phyloP scores from a whole-genome alignment of 2,797 vertebrate species.

The Syndactyla subalaris region DNA sequence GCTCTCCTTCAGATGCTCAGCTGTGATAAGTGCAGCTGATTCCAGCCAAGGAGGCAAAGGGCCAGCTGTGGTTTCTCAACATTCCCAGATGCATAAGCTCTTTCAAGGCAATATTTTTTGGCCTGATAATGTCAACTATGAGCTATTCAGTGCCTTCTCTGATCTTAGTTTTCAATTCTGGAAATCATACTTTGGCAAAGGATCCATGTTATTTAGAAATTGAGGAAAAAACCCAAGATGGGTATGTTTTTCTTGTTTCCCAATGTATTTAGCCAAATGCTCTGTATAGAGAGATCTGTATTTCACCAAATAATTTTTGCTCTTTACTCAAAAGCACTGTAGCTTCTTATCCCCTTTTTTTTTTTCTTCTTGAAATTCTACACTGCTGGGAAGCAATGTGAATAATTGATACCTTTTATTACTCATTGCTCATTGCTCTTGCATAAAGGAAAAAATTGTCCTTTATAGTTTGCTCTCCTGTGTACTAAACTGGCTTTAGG shows the following conservation, averaged over 20 bases:
- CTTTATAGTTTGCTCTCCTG: slow-evolving; percentile 57
- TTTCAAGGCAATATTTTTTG: background rate
- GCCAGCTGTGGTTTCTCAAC: background rate
- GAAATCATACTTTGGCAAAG: background rate
- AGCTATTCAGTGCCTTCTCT: background rate
- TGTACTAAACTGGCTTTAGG: slow-evolving; percentile 51
- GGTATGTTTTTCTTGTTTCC: background rate
- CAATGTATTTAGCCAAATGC: background rate
- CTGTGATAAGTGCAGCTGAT: background rate
- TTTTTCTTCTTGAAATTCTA: slow-evolving; percentile 40
- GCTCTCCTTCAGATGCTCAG: background rate
- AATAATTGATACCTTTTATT: slow-evolving; percentile 77
- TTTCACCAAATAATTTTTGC: background rate
- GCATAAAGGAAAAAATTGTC: slow-evolving; percentile 66
- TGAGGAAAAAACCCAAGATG: background rate
- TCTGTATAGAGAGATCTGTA: background rate
- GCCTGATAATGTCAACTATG: background rate
- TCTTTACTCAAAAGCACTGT: background rate
- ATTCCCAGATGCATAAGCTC: background rate
- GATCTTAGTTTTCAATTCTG: background rate
- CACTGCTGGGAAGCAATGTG: slow-evolving; percentile 63
- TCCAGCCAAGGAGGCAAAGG: background rate
- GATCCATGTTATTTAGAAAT: background rate
- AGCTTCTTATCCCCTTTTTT: background rate
- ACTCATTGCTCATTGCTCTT: slow-evolving; percentile 64